Evolutionary conservation across 2,888 invertebrate species (phyloP), one percentile per base, ranked within the genome.

Genomic region (Hecatera dysodea): DNA sequence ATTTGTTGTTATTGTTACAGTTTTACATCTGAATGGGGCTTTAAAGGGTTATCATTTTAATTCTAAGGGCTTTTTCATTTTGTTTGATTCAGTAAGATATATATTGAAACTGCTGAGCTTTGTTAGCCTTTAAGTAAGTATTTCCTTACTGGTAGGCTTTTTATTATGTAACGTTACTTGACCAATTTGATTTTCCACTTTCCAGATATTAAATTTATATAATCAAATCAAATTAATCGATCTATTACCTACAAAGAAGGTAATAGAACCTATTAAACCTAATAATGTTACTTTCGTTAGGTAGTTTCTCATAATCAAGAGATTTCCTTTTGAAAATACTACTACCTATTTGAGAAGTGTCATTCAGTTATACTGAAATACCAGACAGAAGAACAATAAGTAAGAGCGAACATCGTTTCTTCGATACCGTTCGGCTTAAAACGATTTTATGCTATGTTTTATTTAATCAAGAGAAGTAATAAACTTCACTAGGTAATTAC

Each of bases 401-500:
- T 81, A 76, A 79, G 70, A 72, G 39, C 66, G 50, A 76, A 71
- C 74, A 63, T 71, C 70, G 62, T 60, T 72, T 56, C 62, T 61
- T 69, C 61, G 53, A 67, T 76, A 85, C 70, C 67, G 79, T 85
- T 83, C 86, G 86, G 75, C 87, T 83, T 80, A 87, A 89, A 89
- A 83, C 87, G 83, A 87, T 90, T 92, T 91, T 86, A 93, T 90
- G 90, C 89, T 89, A 91, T 91, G 93, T 93, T 93, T 94, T 93
- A 93, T 94, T 93, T 93, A 93, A 95, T 94, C 93, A 93, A 91
- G 89, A 90, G 89, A 86, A 84, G 88, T 88, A 86, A 92, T 95
- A 94, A 95, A 95, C 87, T 88, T 82, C 84, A 80, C 87, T 86
- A 84, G 91, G 93, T 93, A 95, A 95, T 95, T 95, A 95, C 95